Conservation (phyloP, 2,888 invertebrate species). For the Panorpa germanica region DNA sequence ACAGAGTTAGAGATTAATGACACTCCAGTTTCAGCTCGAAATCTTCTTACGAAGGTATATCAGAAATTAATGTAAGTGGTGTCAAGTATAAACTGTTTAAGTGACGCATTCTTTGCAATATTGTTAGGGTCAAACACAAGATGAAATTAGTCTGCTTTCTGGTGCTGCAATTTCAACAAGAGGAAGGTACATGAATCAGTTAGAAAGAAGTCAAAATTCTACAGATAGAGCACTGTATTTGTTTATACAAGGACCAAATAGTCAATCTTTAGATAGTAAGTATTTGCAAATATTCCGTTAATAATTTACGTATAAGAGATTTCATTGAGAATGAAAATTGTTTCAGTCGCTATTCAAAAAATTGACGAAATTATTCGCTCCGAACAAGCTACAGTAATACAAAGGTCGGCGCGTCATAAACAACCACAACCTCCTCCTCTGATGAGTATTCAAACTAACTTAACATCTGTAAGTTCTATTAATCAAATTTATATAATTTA, state of each 20-base stretch:
- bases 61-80: not conserved
- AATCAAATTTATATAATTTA: too few species aligned
- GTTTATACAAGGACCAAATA: conserved; percentile 21
- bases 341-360: not conserved
- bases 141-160: conserved; percentile 25
- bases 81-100: not conserved
- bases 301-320: too few species aligned
- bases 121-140: conserved; percentile 25
- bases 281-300: too few species aligned
- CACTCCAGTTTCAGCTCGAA: conserved; percentile 27
- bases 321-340: too few species aligned
- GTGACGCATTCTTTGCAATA: not conserved
- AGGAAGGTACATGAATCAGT: conserved; percentile 24
- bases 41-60: conserved; percentile 25
- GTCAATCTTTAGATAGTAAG: conserved; percentile 18
- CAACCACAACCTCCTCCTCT: not conserved
- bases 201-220: conserved; percentile 19
- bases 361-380: conserved; percentile 1
- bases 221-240: conserved; percentile 26
- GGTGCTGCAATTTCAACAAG: conserved; percentile 29
- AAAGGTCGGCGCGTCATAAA: not conserved
- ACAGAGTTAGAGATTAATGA: conserved; percentile 32
- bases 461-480: conserved; percentile 14
- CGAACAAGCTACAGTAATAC: not conserved
- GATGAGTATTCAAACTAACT: conserved; percentile 8